phyloP scores from a whole-genome alignment of 2,888 invertebrate species.

The Orthonychiurus folsomi region DNA sequence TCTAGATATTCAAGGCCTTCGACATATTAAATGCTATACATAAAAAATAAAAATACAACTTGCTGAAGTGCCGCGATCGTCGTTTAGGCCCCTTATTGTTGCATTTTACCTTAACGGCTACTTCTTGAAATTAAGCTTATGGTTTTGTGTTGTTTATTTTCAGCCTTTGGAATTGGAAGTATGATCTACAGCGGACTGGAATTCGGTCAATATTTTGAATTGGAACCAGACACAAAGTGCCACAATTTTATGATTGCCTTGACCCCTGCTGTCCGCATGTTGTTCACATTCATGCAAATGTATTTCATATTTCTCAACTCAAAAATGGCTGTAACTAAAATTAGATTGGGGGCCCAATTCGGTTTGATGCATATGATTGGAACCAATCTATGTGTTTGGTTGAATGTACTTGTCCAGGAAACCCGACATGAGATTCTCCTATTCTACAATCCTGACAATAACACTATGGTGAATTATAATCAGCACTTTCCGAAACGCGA shows the following conservation, averaged over 20 bases:
- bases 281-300: conserved; percentile 94
- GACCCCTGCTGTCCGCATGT: conserved; percentile 85
- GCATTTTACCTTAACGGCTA: too few relatives aligned
- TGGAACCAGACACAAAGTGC: conserved; percentile 80
- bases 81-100: too few relatives aligned
- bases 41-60: too few relatives aligned
- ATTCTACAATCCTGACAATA: conserved; percentile 39
- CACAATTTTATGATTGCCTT: conserved; percentile 81
- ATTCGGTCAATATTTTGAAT: conserved; percentile 89
- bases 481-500: not conserved
- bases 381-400: conserved; percentile 51
- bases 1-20: too few relatives aligned
- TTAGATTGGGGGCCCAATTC: conserved; percentile 46
- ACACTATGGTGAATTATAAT: conserved; percentile 16
- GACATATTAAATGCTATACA: too few relatives aligned
- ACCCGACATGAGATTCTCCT: conserved; percentile 46
- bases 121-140: too few relatives aligned
- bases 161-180: conserved; percentile 91
- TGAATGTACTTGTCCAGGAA: conserved; percentile 47
- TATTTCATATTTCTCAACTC: conserved; percentile 91
- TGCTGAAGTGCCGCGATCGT: too few relatives aligned
- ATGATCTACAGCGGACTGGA: conserved; percentile 94
- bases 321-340: conserved; percentile 35
- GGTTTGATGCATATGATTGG: conserved; percentile 53
- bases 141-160: too few relatives aligned